phyloP scores from a whole-genome alignment of 2,888 invertebrate genomes.

The Deilephila porcellus region DNA sequence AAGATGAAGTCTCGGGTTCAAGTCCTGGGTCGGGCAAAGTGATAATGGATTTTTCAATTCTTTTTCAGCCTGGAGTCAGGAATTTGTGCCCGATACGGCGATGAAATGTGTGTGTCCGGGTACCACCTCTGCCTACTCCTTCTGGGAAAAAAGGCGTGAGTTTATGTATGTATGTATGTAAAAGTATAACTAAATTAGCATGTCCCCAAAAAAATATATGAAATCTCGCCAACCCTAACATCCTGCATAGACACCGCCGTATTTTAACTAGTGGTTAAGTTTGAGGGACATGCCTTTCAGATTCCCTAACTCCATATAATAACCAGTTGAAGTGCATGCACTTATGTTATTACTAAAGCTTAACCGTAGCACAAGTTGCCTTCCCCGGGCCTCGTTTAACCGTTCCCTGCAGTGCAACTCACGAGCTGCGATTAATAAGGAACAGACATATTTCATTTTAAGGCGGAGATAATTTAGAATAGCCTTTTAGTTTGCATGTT shows the following conservation, averaged over 20 bases:
- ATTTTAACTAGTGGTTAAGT: constrained; percentile 40
- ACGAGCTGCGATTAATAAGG: constrained; percentile 13
- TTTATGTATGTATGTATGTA: no score
- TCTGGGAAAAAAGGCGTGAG: no score
- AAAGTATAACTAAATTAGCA: no score
- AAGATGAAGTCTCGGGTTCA: no score
- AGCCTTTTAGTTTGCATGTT: constrained; percentile 4
- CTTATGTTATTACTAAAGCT: constrained; percentile 50
- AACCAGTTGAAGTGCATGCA: constrained; percentile 42
- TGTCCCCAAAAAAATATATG: not conserved
- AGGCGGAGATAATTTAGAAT: constrained; percentile 4
- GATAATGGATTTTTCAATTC: no score
- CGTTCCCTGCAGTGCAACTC: constrained; percentile 15
- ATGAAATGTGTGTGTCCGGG: no score
- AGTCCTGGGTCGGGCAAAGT: no score
- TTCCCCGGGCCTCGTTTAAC: constrained; percentile 29
- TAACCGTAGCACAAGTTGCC: constrained; percentile 41
- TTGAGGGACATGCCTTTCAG: constrained; percentile 45
- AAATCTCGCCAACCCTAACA: not conserved
- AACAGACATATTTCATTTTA: constrained; percentile 10
- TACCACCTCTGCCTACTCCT: no score
- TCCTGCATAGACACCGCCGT: not conserved
- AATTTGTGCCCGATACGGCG: no score
- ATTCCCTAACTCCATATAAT: constrained; percentile 43
- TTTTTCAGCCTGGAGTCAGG: no score